Evolutionary conservation across 1,140 invertebrate genomes (phyloP), one percentile per base, ranked within the genome.

Genomic region (Bradynema listronoti): DNA sequence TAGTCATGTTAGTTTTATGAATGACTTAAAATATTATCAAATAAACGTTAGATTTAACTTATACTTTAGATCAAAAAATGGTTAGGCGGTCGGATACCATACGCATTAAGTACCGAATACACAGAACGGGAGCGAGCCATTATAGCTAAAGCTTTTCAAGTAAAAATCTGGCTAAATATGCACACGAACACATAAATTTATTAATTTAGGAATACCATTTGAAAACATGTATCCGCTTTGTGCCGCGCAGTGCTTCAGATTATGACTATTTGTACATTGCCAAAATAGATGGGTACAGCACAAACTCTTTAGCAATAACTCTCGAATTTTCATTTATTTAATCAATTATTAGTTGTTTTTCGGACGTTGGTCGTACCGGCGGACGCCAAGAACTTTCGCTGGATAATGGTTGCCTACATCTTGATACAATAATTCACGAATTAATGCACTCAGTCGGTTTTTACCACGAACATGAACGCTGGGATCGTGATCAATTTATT

Each of bases 391-490:
- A 77, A 53, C 54, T 77, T 7, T 77, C 74, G 11, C 58, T 77
- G 32, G 74, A 77, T 55, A 67, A 77, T 60, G 74, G 74, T 5
- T 77, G 74, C 52, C 33, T 77, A 30, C 72, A 75, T 25, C 61
- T 73, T 25, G 75, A 78, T 56, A 77, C 74, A 22, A 63, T 78
- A 36, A 72, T 85, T 36, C 85, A 86, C 65, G 85, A 86, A 75
- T 34, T 52, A 33, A 80, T 85, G 68, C 85, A 86, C 66, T 83
- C 84, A 0, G 64, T 64, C 30, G 66, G 64, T 0, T 80, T 81
- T 46, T 77, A 78, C 36, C 82, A 87, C 68, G 85, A 86, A 65
- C 86, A 87, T 69, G 84, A 84, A 64, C 54, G 76, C 51, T 77
- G 76, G 73, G 76, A 78, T 57, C 50, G 74, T 7, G 74, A 77